These are phyloP conservation scores for Eupristina koningsbergeri DNA, from an alignment of 1,140 invertebrate species.

Conservation along the genomic window DNA sequence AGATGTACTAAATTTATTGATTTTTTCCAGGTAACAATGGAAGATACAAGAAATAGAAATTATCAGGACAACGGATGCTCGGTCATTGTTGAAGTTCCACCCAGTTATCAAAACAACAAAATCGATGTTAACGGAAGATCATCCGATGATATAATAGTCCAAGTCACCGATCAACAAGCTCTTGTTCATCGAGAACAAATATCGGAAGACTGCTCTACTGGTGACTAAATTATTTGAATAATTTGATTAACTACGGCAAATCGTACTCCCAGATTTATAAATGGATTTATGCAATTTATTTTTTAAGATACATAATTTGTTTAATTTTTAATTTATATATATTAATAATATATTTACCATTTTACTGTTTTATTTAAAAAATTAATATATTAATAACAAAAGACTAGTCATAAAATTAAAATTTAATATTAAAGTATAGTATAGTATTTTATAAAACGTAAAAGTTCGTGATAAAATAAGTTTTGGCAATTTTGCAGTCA, in stretches of 20 bases:
- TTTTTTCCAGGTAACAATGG: constrained; percentile 66
- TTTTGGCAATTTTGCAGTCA: not conserved
- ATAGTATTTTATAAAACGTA: not conserved
- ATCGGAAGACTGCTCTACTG: constrained; percentile 62
- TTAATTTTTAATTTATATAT: no score
- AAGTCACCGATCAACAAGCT: constrained; percentile 68
- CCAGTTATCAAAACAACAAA: constrained; percentile 63
- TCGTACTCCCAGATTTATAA: no score
- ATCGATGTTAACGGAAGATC: constrained; percentile 60
- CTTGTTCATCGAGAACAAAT: constrained; percentile 74
- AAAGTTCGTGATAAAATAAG: not conserved
- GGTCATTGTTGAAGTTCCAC: constrained; percentile 82
- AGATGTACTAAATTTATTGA: no score
- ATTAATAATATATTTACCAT: no score
- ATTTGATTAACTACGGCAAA: not conserved
- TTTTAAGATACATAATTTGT: no score
- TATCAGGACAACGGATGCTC: constrained; percentile 80
- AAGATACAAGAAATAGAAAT: constrained; percentile 63
- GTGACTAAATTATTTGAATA: constrained; percentile 50
- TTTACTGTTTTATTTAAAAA: no score
- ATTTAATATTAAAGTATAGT: no score
- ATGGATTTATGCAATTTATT: no score
- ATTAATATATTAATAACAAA: not conserved
- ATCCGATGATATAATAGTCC: constrained; percentile 59
- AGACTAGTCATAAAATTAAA: no score